A percentile compares a stretch with the other conserved stretches of the same genome.
Conservation (phyloP, 2,888 invertebrate genomes). For the Plagodis dolabraria region DNA sequence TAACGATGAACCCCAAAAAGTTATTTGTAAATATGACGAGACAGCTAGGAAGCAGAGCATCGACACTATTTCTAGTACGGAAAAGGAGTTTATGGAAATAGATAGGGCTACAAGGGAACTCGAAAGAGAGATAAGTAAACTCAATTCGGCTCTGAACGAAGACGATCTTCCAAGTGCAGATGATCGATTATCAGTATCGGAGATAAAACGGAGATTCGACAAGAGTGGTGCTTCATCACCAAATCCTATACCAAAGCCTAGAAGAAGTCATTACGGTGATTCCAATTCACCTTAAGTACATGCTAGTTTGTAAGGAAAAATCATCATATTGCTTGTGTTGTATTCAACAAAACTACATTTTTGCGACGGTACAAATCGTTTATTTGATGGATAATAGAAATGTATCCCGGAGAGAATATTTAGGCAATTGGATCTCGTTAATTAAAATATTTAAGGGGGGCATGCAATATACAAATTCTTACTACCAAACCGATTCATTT, state of each 20-base stretch:
- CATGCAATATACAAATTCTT: conserved; percentile 30
- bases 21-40: conserved; percentile 73
- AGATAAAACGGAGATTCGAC: conserved; percentile 83
- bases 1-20: conserved; percentile 70
- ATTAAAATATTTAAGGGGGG: conserved; percentile 32
- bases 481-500: background rate
- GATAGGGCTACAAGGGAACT: conserved; percentile 75
- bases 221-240: conserved; percentile 76
- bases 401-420: conserved; percentile 22
- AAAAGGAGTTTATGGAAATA: conserved; percentile 79
- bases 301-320: conserved; percentile 5
- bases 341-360: conserved; percentile 11
- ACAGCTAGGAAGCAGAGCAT: conserved; percentile 67
- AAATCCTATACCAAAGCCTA: conserved; percentile 85
- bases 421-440: conserved; percentile 43
- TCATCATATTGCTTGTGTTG: conserved; percentile 1
- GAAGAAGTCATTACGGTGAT: conserved; percentile 78
- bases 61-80: conserved; percentile 76
- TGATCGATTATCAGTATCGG: conserved; percentile 67
- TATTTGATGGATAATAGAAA: conserved; percentile 10
- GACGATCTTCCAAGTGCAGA: conserved; percentile 65
- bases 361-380: conserved; percentile 18
- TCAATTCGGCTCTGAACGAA: conserved; percentile 75
- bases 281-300: conserved; percentile 55
- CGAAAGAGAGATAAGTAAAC: conserved; percentile 76